Evolutionary conservation across 2,888 invertebrate genomes (phyloP).

Genomic region (Lomographa bimaculata): DNA sequence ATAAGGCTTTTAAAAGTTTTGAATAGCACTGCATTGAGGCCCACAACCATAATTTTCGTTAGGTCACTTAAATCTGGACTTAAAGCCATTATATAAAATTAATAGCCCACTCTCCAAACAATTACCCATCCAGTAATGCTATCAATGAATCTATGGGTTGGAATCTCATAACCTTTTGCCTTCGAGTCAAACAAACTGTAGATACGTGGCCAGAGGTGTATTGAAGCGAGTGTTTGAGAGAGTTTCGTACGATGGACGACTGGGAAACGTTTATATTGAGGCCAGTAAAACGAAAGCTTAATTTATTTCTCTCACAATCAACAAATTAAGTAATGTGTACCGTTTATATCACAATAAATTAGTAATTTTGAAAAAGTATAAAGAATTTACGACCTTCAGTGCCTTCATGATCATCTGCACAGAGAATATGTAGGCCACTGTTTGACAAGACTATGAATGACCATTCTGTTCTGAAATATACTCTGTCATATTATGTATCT

Average conservation of each 20-base stretch:
- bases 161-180: slow-evolving; percentile 80
- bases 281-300: no score
- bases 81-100: slow-evolving; percentile 73
- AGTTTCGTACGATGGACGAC: no score
- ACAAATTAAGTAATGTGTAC: no score
- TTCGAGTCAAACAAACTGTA: slow-evolving; percentile 64
- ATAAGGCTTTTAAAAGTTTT: slow-evolving; percentile 54
- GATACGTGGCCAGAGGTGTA: slow-evolving; percentile 21
- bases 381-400: no score
- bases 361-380: no score
- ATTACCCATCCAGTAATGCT: slow-evolving; percentile 76
- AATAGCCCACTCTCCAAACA: slow-evolving; percentile 76
- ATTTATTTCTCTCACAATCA: no score
- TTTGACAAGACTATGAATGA: slow-evolving; percentile 9
- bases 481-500: slow-evolving; percentile 22
- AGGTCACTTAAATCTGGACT: slow-evolving; percentile 68
- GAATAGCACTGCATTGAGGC: slow-evolving; percentile 56
- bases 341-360: no score
- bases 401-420: no score
- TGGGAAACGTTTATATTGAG: slow-evolving; percentile 46
- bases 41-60: slow-evolving; percentile 64
- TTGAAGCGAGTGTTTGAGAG: slow-evolving; percentile 35
- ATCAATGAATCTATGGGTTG: slow-evolving; percentile 77
- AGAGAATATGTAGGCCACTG: slow-evolving; percentile 13
- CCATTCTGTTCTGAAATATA: slow-evolving; percentile 11